Evolutionary conservation across 2,113 vertebrate species (phyloP).

Genomic region (Ia io): DNA sequence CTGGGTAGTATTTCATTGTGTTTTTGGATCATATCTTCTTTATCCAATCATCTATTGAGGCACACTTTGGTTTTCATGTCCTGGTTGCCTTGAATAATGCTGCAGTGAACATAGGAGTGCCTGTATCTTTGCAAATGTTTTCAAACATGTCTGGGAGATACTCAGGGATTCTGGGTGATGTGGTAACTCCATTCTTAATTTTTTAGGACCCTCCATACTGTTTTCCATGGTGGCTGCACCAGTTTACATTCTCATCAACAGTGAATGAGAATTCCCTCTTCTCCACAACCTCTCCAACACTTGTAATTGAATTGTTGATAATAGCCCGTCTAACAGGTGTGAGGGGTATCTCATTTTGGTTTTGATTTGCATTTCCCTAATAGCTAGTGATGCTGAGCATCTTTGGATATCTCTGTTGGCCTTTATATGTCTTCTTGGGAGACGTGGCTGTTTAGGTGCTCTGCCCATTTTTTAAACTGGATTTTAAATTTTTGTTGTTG

Average conservation of each 20-base stretch:
- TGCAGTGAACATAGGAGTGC: not conserved
- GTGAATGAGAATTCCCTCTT: not conserved
- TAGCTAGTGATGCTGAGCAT: not conserved
- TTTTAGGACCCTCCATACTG: not conserved
- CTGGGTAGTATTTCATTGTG: not conserved
- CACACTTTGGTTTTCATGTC: not conserved
- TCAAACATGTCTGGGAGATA: not conserved
- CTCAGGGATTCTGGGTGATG: not conserved
- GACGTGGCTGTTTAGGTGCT: not conserved
- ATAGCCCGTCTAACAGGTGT: not conserved
- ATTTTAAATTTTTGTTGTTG: not conserved
- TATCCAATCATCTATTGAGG: not conserved
- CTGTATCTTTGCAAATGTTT: not conserved
- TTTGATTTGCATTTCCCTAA: not conserved
- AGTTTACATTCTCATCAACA: not conserved
- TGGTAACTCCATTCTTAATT: too few relatives aligned
- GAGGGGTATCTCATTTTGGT: not conserved
- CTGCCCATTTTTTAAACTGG: not conserved
- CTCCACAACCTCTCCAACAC: not conserved
- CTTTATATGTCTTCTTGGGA: not conserved
- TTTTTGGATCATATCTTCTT: fast-evolving
- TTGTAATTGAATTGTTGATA: not conserved
- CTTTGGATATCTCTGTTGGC: not conserved
- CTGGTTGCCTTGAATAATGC: not conserved
- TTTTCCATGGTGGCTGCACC: not conserved